Percentiles rank a stretch among this genome's conserved stretches.
Conservation (phyloP, 2,888 invertebrate genomes). For the Petrolisthes manimaculis region DNA sequence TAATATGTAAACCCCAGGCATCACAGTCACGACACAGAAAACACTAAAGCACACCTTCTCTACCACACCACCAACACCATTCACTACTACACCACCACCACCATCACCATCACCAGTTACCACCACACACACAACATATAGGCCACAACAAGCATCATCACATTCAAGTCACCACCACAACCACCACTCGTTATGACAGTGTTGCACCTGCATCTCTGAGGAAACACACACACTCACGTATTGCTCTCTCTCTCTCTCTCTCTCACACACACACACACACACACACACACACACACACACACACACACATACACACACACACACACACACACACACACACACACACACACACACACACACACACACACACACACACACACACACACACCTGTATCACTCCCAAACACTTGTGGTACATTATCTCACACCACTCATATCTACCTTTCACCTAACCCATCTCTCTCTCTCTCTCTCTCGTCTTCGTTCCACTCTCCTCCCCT, state of each 20-base stretch:
- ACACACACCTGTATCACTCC: neutral
- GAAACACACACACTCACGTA: neutral
- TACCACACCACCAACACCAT: too few species aligned
- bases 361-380: slow-evolving; percentile 25
- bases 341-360: slow-evolving; percentile 26
- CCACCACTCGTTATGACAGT: too few species aligned
- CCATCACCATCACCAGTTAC: too few species aligned
- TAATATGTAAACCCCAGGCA: too few species aligned
- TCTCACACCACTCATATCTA: too few species aligned
- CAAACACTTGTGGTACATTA: neutral
- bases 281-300: slow-evolving; percentile 36
- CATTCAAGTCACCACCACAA: too few species aligned
- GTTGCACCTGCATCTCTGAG: neutral
- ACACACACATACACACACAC: slow-evolving; percentile 20
- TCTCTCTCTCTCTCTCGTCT: slow-evolving; percentile 16
- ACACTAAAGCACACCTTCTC: too few species aligned
- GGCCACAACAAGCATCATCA: too few species aligned
- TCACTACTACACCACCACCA: too few species aligned
- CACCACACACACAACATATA: too few species aligned
- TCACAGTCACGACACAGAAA: too few species aligned
- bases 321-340: slow-evolving; percentile 26
- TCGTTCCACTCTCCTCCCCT: neutral
- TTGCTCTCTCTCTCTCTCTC: neutral
- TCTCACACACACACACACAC: neutral
- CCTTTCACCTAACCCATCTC: neutral